phyloP scores from a whole-genome alignment of 2,797 vertebrate genomes.

The Clarias pachynema region DNA sequence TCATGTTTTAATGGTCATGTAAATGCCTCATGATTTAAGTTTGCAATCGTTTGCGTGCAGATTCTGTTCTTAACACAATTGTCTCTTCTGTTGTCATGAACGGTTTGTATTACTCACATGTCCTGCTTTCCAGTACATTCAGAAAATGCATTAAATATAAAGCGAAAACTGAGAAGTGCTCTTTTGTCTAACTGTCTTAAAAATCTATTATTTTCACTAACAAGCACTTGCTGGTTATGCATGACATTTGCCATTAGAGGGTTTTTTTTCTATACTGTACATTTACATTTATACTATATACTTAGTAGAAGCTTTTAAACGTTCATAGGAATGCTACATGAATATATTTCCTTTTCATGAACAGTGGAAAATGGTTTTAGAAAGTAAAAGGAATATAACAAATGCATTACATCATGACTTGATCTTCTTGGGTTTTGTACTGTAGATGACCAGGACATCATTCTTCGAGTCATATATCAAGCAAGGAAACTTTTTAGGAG shows the following conservation, averaged over 20 bases:
- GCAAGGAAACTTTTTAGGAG: neutral
- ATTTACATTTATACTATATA: neutral
- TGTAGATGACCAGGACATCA: neutral
- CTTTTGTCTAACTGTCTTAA: conserved; percentile 5
- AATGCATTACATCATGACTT: neutral
- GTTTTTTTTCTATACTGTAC: neutral
- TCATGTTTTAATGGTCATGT: conserved; percentile 34
- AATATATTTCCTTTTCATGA: neutral
- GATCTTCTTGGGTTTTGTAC: neutral
- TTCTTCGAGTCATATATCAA: neutral
- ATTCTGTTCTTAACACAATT: conserved; percentile 47
- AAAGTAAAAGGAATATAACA: neutral
- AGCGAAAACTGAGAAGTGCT: neutral
- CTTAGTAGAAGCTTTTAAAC: neutral
- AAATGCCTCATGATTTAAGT: conserved; percentile 25
- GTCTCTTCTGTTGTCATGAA: conserved; percentile 43
- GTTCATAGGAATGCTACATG: neutral
- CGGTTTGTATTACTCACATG: neutral
- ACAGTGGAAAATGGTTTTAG: neutral
- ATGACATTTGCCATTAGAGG: conserved; percentile 26
- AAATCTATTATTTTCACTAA: neutral
- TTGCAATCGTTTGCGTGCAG: conserved; percentile 47
- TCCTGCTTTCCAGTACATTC: conserved; percentile 1
- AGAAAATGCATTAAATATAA: neutral
- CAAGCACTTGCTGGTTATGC: conserved; percentile 11